Evolutionary conservation across 2,888 invertebrate species (phyloP), one percentile per base, ranked within the genome.

Genomic region (Xestia ashworthii): DNA sequence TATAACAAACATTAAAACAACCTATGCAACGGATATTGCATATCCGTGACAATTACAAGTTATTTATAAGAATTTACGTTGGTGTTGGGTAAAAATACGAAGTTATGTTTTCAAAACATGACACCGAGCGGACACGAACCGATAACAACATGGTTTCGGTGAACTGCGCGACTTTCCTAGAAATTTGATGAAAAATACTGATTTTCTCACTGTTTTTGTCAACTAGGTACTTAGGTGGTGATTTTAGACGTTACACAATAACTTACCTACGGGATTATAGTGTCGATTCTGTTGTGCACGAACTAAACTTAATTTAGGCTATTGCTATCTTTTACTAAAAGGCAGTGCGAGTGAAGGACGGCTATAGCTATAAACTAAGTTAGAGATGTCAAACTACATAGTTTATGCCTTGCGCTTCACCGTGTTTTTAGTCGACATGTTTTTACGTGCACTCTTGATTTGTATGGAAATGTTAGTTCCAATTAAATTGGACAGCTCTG

Each of bases 101-200:
- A 66, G 75, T 80, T 48, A 78, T 93, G 94, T 94, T 94, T 90
- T 91, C 90, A 94, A 91, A 95, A 95, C 93, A 93, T 91, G 91
- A 89, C 90, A 91, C 88, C 89, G 72, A 53, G 12, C 88, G 93
- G 92, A 91, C 89, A 88, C 85, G 53, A 48, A 76, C 71, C 71
- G 82, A 89, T 87, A 92, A 91, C 91, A 92, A 73, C 81, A 82
- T 71, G 78, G 84, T 72, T 87, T 81, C 85, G 78, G 46, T 78
- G 85, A 86, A 88, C 81, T 82, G 76, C 78, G 60, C 53, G 71
- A 14, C 68, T 86, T 89, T 87, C 84, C 80, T 86, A 84, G 87
- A 86, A 86, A 74, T 83, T 12, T 73, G 38, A 64, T 62, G 76
- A 78, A 80, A 75, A 71, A 78, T 64, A 81, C 48, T 8, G 38